These are phyloP conservation scores for Copidosoma aretas DNA, from an alignment of 2,888 invertebrate genomes.

Conservation along the genomic window DNA sequence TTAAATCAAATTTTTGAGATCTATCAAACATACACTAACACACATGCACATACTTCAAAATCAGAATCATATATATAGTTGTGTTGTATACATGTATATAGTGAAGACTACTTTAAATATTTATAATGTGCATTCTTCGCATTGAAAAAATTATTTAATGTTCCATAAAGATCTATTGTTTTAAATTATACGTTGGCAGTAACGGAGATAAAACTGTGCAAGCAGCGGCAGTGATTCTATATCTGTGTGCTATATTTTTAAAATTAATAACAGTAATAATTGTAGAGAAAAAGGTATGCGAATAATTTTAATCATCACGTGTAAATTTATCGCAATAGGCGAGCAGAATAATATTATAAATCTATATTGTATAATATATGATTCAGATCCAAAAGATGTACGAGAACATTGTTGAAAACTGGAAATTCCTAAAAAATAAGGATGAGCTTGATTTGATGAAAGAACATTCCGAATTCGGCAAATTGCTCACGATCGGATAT, in stretches of 20 bases:
- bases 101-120: not conserved
- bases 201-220: conserved; percentile 5
- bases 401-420: conserved; percentile 10
- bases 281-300: conserved; percentile 9
- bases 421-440: conserved; percentile 14
- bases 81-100: too few relatives aligned
- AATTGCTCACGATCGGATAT: conserved; percentile 16
- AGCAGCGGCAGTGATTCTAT: not conserved
- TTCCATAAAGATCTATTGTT: not conserved
- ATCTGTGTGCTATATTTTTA: not conserved
- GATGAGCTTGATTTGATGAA: conserved; percentile 7
- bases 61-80: not conserved
- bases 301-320: too few relatives aligned
- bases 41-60: too few relatives aligned
- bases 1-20: too few relatives aligned
- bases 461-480: conserved; percentile 12
- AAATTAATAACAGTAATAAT: not conserved
- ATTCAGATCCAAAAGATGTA: conserved; percentile 15
- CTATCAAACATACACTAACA: too few relatives aligned
- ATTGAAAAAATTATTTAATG: not conserved
- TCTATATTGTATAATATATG: too few relatives aligned
- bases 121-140: not conserved
- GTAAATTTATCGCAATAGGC: too few relatives aligned
- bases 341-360: not conserved
- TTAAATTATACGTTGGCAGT: not conserved